Conservation (phyloP, 2,113 vertebrate genomes). For the Austrofundulus limnaeus region DNA sequence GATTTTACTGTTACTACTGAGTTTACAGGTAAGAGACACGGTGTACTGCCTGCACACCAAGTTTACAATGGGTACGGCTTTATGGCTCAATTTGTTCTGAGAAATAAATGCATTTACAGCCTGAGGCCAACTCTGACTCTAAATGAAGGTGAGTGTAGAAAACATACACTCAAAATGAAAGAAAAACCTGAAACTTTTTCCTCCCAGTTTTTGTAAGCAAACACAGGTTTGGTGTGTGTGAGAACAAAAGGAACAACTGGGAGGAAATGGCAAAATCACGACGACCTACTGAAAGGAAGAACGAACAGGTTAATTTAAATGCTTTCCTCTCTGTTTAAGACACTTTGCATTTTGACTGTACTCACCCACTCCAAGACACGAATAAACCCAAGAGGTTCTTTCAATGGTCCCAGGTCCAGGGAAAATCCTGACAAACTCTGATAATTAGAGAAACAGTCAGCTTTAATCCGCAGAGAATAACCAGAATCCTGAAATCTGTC, state of each 20-base stretch:
- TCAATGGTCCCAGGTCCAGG: constrained; percentile 85
- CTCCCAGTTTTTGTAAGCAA: no score
- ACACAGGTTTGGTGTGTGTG: no score
- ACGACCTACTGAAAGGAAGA: no score
- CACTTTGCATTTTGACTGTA: background rate
- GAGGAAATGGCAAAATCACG: no score
- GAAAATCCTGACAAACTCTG: constrained; percentile 73
- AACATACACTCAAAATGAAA: no score
- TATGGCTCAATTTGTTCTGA: background rate
- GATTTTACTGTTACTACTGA: background rate
- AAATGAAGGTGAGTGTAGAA: background rate
- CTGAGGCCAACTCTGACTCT: background rate
- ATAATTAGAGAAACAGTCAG: background rate
- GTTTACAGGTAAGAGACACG: background rate
- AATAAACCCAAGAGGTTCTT: constrained; percentile 92
- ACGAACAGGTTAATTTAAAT: no score
- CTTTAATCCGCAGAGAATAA: no score
- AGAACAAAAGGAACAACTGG: no score
- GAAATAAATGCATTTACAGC: background rate
- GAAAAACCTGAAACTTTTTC: no score
- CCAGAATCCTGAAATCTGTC: no score
- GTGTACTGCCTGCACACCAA: no score
- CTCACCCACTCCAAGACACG: constrained; percentile 94
- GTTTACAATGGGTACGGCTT: background rate
- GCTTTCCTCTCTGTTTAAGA: no score